A percentile compares a stretch with the other conserved stretches of the same genome.
Conservation (phyloP, 2,888 invertebrate species). For the Agrochola circellaris region DNA sequence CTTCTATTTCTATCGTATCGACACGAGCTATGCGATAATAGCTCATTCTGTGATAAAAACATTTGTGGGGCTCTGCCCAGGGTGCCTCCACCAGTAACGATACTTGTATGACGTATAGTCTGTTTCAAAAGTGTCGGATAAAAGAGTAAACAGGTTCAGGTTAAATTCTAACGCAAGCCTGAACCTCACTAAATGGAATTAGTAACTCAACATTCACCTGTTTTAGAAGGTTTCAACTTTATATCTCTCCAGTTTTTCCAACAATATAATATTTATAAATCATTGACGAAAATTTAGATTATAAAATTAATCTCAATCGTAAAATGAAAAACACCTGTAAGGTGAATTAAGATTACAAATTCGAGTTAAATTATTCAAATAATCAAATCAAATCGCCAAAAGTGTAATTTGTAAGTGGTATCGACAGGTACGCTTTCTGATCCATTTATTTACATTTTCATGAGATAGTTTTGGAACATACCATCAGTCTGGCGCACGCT, state of each 20-base stretch:
- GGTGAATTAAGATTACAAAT: not conserved
- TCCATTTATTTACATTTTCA: not conserved
- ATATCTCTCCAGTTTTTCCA: not conserved
- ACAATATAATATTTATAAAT: not conserved
- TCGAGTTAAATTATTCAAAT: not conserved
- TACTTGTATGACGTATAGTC: not conserved
- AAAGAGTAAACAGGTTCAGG: not conserved
- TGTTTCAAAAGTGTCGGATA: not conserved
- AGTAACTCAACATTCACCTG: not conserved
- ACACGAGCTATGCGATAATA: not conserved
- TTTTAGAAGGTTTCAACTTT: not conserved
- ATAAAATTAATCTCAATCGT: not conserved
- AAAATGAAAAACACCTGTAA: not conserved
- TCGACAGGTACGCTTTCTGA: not conserved
- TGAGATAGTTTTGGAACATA: not conserved
- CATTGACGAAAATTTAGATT: no score
- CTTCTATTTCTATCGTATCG: not conserved
- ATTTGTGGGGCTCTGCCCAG: not conserved
- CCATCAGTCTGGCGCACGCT: not conserved
- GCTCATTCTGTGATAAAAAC: not conserved
- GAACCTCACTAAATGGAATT: not conserved
- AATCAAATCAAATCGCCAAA: not conserved
- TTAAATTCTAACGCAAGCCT: not conserved
- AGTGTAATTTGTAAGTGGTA: not conserved
- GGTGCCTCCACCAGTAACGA: not conserved